phyloP scores from a whole-genome alignment of 2,888 invertebrate genomes.

The Gastracanthus pulcherrimus region DNA sequence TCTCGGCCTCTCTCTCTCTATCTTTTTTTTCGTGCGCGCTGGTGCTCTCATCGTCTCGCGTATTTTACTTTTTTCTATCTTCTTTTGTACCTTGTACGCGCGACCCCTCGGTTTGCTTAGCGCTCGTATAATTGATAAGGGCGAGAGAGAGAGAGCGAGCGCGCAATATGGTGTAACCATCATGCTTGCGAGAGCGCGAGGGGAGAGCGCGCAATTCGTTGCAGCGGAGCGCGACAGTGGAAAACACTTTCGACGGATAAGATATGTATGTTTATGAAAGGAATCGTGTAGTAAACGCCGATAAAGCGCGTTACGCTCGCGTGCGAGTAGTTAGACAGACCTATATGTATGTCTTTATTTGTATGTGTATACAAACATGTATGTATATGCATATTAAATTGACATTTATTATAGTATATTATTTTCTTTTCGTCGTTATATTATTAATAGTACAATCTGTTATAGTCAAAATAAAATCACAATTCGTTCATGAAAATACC shows the following conservation, averaged over 20 bases:
- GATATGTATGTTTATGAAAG: conserved; percentile 2
- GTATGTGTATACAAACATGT: no score
- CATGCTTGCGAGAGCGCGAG: background rate
- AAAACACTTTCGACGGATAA: conserved; percentile 54
- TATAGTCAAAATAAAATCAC: no score
- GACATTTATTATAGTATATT: no score
- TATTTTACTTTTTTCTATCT: conserved; percentile 9
- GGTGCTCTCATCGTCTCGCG: background rate
- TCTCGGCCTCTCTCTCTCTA: background rate
- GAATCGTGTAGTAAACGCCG: background rate
- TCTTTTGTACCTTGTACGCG: background rate
- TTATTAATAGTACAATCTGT: no score
- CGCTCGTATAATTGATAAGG: conserved; percentile 44
- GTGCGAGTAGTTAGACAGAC: background rate
- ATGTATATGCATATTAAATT: no score
- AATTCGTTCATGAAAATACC: no score
- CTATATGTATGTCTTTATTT: no score
- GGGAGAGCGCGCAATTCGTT: background rate
- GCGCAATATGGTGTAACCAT: background rate
- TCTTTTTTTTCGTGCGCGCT: background rate
- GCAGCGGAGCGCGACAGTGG: background rate
- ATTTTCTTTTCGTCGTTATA: no score
- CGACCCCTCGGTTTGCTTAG: conserved; percentile 17
- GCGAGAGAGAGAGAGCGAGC: background rate
- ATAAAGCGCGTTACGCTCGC: background rate